phyloP scores from a whole-genome alignment of 2,888 invertebrate genomes.

The Idaea dimidiata region DNA sequence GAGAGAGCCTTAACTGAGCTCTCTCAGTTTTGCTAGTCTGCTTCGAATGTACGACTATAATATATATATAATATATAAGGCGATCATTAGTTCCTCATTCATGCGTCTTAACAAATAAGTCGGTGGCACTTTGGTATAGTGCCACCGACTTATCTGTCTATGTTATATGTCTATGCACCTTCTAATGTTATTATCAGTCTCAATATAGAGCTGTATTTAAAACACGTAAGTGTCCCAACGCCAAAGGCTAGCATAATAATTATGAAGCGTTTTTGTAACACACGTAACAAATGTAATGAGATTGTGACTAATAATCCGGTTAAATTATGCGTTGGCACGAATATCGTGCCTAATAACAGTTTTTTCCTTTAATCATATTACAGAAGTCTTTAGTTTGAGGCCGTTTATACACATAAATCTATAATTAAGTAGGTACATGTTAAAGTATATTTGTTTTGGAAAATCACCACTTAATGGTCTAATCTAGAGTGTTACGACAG shows the following conservation, averaged over 20 bases:
- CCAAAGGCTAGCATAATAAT: neutral
- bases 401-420: neutral
- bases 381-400: neutral
- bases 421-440: neutral
- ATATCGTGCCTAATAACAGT: slow-evolving; percentile 40
- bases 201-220: neutral
- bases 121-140: too few species aligned
- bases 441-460: neutral
- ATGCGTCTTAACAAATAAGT: too few species aligned
- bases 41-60: too few species aligned
- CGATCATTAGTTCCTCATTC: too few species aligned
- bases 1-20: too few species aligned
- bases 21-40: too few species aligned
- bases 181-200: neutral
- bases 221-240: neutral
- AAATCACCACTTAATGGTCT: too few species aligned
- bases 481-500: too few species aligned
- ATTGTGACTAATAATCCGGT: slow-evolving; percentile 46
- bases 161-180: too few species aligned
- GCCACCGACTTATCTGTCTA: too few species aligned
- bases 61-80: too few species aligned
- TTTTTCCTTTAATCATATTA: slow-evolving; percentile 14
- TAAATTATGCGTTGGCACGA: slow-evolving; percentile 47
- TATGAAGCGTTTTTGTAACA: neutral
- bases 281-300: slow-evolving; percentile 45